Base-by-base conservation (phyloP, 2,797 vertebrate genomes). In the Lutra lutra region DNA sequence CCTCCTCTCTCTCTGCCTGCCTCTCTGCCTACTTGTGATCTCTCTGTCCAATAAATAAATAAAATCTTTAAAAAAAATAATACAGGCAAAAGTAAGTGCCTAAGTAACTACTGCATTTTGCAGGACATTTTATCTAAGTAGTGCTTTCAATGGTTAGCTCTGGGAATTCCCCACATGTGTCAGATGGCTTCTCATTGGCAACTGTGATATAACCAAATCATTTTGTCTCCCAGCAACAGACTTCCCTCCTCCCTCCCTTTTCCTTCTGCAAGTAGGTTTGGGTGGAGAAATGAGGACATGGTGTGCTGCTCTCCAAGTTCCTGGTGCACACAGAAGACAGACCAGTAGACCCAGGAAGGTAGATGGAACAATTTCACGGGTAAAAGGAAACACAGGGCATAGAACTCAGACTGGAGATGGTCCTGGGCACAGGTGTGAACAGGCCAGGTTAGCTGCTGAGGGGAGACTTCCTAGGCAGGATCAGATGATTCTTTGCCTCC, bases 161-260 rank as follows among this genome's bases (percentile, higher is more conserved):
- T 94, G 95, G 95, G 95, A 96, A 94, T 88, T 94, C 56, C 82
- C 89, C 32, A 0, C n/a, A 3, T 83, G 56, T 48, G 35, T 78
- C 84, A 87, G 60, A 68, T 54, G 85, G 89, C 48, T 96, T 92
- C 27, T 62, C 86, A 75, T 75, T 95, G 90, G 95, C 92, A 95
- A 66, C 91, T 70, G 43, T n/a, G 75, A 40, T 48, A 54, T 7
- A 91, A 92, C 73, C 64, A 70, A 91, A 83, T 84, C 64, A 78
- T 80, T 84, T 54, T 25, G 68, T 91, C 86, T 95, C 92, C 77
- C 79, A 89, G 92, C 70, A 93, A 84, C 80, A 0, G 25, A 25
- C 25, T 56, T 66, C 48, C 23, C 32, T 58, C 85, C 23, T 11
- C 23, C 46, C 32, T 38, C 87, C 62, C 35, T 82, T 21, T 18